phyloP scores from a whole-genome alignment of 2,113 vertebrate genomes.

The Psephotus haematonotus region DNA sequence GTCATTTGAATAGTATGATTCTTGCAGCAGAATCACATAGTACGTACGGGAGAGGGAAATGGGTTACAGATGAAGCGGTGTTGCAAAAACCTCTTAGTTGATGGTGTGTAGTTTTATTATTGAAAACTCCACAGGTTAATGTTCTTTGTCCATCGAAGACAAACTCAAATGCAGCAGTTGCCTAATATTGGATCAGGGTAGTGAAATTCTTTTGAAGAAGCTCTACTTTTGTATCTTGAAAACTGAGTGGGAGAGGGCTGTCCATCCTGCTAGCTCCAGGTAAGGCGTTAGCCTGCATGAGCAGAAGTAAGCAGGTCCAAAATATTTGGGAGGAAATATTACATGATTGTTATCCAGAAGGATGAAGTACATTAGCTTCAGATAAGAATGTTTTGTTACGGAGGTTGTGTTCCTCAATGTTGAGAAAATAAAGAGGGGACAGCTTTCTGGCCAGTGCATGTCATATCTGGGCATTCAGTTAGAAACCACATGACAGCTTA shows the following conservation, averaged over 20 bases:
- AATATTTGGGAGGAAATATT: background rate
- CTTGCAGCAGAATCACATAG: background rate
- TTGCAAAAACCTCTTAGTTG: background rate
- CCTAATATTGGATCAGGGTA: background rate
- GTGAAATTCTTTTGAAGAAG: background rate
- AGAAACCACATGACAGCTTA: background rate
- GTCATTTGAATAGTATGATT: background rate
- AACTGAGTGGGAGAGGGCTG: background rate
- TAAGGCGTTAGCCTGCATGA: background rate
- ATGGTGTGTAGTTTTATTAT: background rate
- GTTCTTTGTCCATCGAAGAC: background rate
- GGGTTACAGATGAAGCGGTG: background rate
- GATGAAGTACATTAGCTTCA: background rate
- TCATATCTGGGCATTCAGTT: background rate
- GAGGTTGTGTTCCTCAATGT: background rate
- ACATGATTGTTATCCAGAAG: background rate
- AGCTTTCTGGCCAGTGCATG: background rate
- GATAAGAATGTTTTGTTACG: background rate
- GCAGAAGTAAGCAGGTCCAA: background rate
- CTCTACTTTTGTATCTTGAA: background rate
- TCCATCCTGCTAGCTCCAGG: background rate
- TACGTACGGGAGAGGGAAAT: background rate
- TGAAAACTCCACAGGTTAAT: background rate
- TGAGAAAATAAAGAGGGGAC: background rate
- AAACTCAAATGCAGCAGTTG: background rate